A percentile compares a stretch with the other conserved stretches of the same genome.
Conservation (phyloP, 2,113 vertebrate genomes). For the Dasypus novemcinctus region DNA sequence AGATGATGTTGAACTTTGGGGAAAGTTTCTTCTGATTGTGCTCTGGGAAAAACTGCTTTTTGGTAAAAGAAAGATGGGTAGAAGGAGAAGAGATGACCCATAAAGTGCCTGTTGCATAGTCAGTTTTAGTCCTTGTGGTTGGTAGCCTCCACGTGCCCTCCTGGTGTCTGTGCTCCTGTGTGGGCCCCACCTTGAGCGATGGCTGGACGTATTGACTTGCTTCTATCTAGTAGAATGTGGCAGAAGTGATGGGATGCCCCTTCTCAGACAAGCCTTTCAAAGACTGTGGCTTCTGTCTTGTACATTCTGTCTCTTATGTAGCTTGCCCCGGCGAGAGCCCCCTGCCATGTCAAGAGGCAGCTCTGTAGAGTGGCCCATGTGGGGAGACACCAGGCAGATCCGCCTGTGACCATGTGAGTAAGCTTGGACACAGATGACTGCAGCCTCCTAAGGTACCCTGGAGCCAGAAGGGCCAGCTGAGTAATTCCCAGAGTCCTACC, state of each 20-base stretch:
- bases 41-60: not conserved
- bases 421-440: not conserved
- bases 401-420: no score
- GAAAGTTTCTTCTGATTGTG: not conserved
- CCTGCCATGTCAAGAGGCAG: not conserved
- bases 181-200: fast-evolving
- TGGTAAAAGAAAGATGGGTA: not conserved
- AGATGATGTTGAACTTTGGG: not conserved
- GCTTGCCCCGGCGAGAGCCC: no score
- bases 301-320: not conserved
- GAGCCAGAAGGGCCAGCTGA: not conserved
- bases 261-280: not conserved
- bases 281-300: not conserved
- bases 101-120: no score
- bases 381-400: fast-evolving
- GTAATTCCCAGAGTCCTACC: not conserved
- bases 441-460: fast-evolving
- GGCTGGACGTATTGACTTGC: not conserved
- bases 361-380: not conserved
- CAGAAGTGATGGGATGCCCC: not conserved
- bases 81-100: not conserved
- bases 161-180: not conserved
- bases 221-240: not conserved
- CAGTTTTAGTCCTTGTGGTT: no score
- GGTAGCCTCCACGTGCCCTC: no score